Evolutionary conservation across 2,888 invertebrate genomes (phyloP).

Genomic region (Tanypteryx hageni): DNA sequence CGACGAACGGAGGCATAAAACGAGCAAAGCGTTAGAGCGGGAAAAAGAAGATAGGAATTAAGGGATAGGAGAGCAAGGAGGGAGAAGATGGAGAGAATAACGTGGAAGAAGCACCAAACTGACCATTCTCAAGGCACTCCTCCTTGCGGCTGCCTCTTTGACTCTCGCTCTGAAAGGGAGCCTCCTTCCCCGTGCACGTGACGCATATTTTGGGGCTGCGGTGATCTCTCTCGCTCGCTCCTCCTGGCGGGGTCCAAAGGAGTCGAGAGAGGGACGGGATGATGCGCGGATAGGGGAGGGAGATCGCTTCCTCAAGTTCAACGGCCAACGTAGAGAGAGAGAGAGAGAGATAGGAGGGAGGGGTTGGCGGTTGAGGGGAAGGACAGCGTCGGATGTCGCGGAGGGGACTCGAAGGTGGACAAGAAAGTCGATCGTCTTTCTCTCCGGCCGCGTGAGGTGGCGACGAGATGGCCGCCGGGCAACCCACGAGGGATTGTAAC

Average conservation of each 20-base stretch:
- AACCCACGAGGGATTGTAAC: constrained; percentile 16
- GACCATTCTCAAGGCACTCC: constrained; percentile 59
- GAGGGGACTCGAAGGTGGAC: constrained; percentile 27
- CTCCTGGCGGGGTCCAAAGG: neutral
- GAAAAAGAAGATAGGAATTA: too few relatives aligned
- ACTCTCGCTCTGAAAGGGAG: constrained; percentile 44
- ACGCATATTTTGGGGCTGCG: constrained; percentile 56
- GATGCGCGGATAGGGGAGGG: too few relatives aligned
- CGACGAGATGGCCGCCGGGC: constrained; percentile 46
- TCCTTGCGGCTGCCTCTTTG: constrained; percentile 35
- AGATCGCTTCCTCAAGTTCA: constrained; percentile 45
- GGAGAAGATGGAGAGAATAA: constrained; percentile 6
- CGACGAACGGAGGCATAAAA: too few relatives aligned
- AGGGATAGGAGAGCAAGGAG: neutral
- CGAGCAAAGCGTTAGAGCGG: too few relatives aligned
- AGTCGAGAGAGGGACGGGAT: neutral
- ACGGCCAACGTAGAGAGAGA: constrained; percentile 46
- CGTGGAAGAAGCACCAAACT: constrained; percentile 43
- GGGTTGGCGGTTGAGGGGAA: neutral
- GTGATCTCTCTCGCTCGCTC: neutral
- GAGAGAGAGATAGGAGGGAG: neutral
- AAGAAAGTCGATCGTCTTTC: constrained; percentile 10
- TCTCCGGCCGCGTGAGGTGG: constrained; percentile 22
- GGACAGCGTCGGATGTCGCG: neutral
- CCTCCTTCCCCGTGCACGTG: constrained; percentile 54